Percentiles rank a stretch among this genome's conserved stretches.
phyloP scores from a whole-genome alignment of 1,140 invertebrate genomes.

The Cydia amplana region DNA sequence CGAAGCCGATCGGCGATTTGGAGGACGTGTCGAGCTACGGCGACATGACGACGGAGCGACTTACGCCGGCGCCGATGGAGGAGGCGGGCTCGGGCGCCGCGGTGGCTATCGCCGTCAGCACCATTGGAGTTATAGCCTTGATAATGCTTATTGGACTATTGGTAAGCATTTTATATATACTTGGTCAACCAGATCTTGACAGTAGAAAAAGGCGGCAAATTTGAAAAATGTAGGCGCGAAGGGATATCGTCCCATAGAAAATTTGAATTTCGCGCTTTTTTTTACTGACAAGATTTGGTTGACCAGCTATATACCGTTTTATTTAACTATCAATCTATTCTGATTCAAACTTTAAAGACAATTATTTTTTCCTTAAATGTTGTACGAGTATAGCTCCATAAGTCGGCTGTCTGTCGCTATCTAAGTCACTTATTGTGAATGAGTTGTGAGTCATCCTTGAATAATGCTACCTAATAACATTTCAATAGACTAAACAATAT shows the following conservation, averaged over 20 bases:
- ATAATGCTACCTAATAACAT: neutral
- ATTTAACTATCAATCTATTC: too few species aligned
- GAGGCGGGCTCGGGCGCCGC: constrained; percentile 64
- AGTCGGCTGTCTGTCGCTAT: neutral
- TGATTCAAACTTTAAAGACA: too few species aligned
- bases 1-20: constrained; percentile 49
- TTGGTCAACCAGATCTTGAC: too few species aligned
- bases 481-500: neutral
- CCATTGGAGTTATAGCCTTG: constrained; percentile 70
- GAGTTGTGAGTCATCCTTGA: neutral
- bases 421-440: neutral
- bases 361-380: too few species aligned
- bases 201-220: too few species aligned
- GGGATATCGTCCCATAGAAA: too few species aligned
- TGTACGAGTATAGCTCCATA: neutral
- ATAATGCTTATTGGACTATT: constrained; percentile 68
- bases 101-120: constrained; percentile 70
- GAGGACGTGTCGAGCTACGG: constrained; percentile 60
- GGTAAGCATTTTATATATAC: constrained; percentile 57
- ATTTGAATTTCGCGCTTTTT: too few species aligned
- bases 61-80: constrained; percentile 51
- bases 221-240: too few species aligned
- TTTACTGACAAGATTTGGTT: too few species aligned
- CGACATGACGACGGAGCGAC: constrained; percentile 67
- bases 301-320: too few species aligned